These are phyloP conservation scores for Popillia japonica DNA, from an alignment of 1,140 invertebrate species.

Conservation along the genomic window DNA sequence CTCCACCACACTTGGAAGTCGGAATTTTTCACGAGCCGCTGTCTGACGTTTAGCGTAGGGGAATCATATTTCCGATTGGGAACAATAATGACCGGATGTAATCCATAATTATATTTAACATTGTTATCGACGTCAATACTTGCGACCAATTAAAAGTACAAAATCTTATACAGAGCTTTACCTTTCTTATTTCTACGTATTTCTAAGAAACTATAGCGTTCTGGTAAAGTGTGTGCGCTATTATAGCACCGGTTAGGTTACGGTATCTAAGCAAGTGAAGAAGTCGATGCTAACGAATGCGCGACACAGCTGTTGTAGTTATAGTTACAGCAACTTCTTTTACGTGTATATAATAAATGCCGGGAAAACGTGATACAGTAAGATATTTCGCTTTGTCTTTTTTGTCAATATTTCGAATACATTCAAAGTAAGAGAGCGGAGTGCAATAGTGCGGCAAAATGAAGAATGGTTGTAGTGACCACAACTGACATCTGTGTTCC, in stretches of 20 bases:
- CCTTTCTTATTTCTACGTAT: neutral
- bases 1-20: neutral
- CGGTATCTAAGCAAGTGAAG: constrained; percentile 42
- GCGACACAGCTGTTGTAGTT: constrained; percentile 19
- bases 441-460: constrained; percentile 40
- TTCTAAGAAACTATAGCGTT: constrained; percentile 1
- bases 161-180: neutral
- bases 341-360: neutral
- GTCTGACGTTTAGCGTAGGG: neutral
- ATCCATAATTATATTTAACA: neutral
- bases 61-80: neutral
- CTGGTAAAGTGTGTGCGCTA: constrained; percentile 20
- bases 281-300: neutral
- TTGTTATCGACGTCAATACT: neutral
- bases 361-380: neutral
- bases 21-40: neutral
- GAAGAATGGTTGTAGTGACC: constrained; percentile 56
- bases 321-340: constrained; percentile 23
- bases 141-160: neutral
- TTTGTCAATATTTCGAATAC: constrained; percentile 26
- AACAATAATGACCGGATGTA: neutral
- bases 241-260: constrained; percentile 41
- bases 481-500: constrained; percentile 55
- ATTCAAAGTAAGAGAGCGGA: neutral
- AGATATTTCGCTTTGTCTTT: neutral